phyloP scores from a whole-genome alignment of 2,113 vertebrate species.

The Mirza zaza region DNA sequence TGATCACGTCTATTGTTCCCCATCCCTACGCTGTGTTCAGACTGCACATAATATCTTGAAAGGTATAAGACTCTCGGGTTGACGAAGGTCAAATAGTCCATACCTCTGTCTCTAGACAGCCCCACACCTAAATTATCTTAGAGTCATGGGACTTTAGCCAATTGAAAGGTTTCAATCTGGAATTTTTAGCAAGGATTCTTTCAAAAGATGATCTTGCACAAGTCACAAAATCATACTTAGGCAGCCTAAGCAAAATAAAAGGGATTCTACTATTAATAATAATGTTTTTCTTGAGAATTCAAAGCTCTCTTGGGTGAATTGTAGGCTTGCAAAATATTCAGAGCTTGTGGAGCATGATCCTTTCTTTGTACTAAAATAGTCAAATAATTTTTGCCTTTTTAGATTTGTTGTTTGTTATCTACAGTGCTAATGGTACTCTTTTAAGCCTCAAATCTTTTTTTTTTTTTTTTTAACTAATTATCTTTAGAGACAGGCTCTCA shows the following conservation, averaged over 20 bases:
- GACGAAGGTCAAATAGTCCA: not conserved
- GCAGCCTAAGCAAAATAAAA: not conserved
- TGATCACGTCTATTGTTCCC: conserved; percentile 96
- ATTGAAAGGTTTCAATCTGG: not conserved
- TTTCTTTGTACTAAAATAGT: not conserved
- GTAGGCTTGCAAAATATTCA: not conserved
- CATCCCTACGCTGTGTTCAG: conserved; percentile 96
- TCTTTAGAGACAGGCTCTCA: no score
- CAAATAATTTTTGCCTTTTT: not conserved
- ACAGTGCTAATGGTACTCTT: not conserved
- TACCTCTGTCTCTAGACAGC: not conserved
- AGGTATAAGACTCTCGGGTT: conserved; percentile 84
- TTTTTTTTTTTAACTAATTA: not conserved
- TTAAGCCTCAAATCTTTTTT: not conserved
- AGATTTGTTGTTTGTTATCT: not conserved
- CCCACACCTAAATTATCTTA: not conserved
- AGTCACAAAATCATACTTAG: not conserved
- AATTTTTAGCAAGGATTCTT: not conserved
- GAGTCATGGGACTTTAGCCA: not conserved
- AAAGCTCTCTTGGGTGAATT: not conserved
- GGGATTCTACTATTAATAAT: not conserved
- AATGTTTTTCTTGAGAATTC: not conserved
- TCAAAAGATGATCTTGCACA: not conserved
- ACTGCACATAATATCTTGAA: conserved; percentile 96
- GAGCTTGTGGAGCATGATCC: not conserved